Base-by-base conservation (phyloP, 2,888 invertebrate species). In the Thymelicus acteon region DNA sequence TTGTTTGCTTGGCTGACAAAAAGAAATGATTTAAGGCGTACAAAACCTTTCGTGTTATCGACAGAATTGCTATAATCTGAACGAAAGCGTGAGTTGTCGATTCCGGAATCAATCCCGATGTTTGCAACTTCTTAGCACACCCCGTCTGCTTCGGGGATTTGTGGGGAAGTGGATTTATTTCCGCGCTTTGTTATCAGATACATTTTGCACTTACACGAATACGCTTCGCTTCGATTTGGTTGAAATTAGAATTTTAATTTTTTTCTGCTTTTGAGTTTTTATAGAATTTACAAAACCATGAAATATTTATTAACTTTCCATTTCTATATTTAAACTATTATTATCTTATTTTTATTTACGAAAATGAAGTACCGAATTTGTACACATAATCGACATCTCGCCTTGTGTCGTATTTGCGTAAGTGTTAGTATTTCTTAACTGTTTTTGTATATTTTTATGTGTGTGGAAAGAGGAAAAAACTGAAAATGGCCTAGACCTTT, bases 1-100 rank as follows among this genome's bases (percentile, higher is more conserved):
- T 57, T 63, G 63, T 70, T 70, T 63, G 69, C 63, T 49, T 47
- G 69, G 37, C 6, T 63, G 39, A 49, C 63, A 70, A 70, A 70
- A 70, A 40, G 69, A 63, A 64, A 70, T 70, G 63, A 70, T 63
- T 64, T 70, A 70, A 70, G 48, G 69, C 69, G 62, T n/a, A 48
- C 63, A 58, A 58, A 69, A 8, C 63, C 62, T 63, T 63, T 69
- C 47, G 63, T 39, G 63, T 69, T 69, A 63, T 69, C 69, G 69
- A 63, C 69, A 69, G 62, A 48, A 69, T 63, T 70, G 64, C 64
- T 63, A 70, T 54, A 54, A 54, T 70, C 69, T 60, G 58, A 64
- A 49, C 58, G 69, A 19, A 19, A 40, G 49, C 58, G 48, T 70
- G 69, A 49, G 60, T 54, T 60, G 64, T 60, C 63, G 63, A 58